These are phyloP conservation scores for Marronus borbonicus DNA, from an alignment of 2,888 invertebrate species.

Conservation along the genomic window DNA sequence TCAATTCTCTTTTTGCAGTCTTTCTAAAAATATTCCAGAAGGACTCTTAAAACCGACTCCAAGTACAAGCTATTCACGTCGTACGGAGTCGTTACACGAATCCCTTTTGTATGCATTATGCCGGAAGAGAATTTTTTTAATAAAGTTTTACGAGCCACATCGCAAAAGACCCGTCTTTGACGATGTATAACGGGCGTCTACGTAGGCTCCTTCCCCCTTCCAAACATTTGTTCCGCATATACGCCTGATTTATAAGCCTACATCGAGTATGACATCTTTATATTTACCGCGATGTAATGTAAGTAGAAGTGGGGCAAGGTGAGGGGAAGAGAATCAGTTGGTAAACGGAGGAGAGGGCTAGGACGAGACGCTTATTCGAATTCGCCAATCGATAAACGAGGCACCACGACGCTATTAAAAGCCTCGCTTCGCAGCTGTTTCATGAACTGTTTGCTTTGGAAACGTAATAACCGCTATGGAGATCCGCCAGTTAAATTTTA, in stretches of 20 bases:
- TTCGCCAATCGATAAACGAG: conserved; percentile 66
- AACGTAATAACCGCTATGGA: conserved; percentile 65
- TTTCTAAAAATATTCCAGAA: conserved; percentile 9
- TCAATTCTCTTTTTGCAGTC: not conserved
- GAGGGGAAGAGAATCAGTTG: not conserved
- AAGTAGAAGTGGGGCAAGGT: not conserved
- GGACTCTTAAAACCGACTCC: conserved; percentile 15
- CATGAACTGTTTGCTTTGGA: conserved; percentile 68
- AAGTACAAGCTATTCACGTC: conserved; percentile 20
- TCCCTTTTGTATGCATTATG: conserved; percentile 31
- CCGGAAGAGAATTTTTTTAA: conserved; percentile 45
- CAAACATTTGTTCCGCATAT: not conserved
- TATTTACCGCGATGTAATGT: conserved; percentile 53
- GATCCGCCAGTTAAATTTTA: conserved; percentile 52
- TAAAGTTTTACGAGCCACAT: conserved; percentile 46
- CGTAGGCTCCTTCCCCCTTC: not conserved
- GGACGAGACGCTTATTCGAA: conserved; percentile 32
- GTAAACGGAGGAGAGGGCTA: conserved; percentile 13
- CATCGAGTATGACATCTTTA: conserved; percentile 54
- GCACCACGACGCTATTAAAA: conserved; percentile 65
- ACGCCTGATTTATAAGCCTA: conserved; percentile 32
- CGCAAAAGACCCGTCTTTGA: conserved; percentile 4
- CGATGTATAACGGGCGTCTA: conserved; percentile 10
- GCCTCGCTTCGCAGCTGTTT: conserved; percentile 67
- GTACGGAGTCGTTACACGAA: conserved; percentile 9